These are phyloP conservation scores for Characodon lateralis DNA, from an alignment of 2,797 vertebrate species.

Conservation along the genomic window DNA sequence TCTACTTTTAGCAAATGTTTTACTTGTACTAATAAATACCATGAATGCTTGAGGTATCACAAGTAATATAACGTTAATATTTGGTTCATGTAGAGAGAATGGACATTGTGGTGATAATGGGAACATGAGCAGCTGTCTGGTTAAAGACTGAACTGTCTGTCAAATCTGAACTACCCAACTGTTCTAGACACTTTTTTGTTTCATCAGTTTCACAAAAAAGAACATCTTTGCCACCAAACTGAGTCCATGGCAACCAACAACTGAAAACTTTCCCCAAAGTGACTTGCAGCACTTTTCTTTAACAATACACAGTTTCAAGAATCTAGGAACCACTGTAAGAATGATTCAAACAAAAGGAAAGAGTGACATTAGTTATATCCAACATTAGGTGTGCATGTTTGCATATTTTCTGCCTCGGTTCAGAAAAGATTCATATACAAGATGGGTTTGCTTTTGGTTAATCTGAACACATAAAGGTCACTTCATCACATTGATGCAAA, in stretches of 20 bases:
- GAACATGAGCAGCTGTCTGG: constrained; percentile 17
- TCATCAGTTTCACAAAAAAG: constrained; percentile 30
- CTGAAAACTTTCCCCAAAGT: constrained; percentile 2
- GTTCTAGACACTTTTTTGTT: constrained; percentile 26
- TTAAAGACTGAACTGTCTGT: constrained; percentile 3
- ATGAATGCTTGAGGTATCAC: constrained; percentile 48
- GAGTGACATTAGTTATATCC: not conserved
- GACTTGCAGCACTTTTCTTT: not conserved
- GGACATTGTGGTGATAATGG: constrained; percentile 2
- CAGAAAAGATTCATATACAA: not conserved
- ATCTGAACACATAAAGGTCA: constrained; percentile 7
- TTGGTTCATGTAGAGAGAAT: constrained; percentile 31
- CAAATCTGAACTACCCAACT: constrained; percentile 20
- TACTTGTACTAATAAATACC: constrained; percentile 47
- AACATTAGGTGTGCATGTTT: not conserved
- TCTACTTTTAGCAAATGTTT: constrained; percentile 53
- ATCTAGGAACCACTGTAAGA: constrained; percentile 9
- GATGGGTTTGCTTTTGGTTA: not conserved
- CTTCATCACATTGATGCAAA: constrained; percentile 55
- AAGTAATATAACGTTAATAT: constrained; percentile 47
- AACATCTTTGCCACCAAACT: constrained; percentile 1
- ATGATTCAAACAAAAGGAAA: not conserved
- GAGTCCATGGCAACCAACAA: not conserved
- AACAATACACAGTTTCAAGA: constrained; percentile 36
- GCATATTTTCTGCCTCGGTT: constrained; percentile 5